phyloP scores from a whole-genome alignment of 2,113 vertebrate genomes.

The Passerina amoena region DNA sequence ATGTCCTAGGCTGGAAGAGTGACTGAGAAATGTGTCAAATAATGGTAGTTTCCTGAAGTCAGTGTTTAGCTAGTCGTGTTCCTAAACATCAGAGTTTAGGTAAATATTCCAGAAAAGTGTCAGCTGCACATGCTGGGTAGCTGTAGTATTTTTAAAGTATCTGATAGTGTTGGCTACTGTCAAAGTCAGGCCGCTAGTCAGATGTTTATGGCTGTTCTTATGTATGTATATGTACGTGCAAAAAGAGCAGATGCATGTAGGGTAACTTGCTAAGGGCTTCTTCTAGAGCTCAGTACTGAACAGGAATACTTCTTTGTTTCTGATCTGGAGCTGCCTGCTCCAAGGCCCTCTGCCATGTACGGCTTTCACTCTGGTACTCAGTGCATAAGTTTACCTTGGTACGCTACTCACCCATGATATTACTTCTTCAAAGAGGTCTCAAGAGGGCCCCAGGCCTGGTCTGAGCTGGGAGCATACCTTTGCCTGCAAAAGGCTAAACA shows the following conservation, averaged over 20 bases:
- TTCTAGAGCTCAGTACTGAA: rapidly evolving
- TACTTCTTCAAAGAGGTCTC: neutral
- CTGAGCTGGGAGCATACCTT: neutral
- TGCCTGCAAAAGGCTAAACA: neutral
- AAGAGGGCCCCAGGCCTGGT: neutral
- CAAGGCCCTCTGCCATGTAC: neutral
- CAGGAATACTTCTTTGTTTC: neutral
- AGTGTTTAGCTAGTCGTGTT: neutral
- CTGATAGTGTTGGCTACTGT: neutral
- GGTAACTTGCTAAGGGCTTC: neutral
- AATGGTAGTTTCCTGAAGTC: neutral
- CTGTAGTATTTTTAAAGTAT: neutral
- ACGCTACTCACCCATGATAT: neutral
- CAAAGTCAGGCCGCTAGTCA: neutral
- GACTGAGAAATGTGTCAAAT: neutral
- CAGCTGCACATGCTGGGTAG: neutral
- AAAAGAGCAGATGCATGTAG: neutral
- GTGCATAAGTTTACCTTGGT: neutral
- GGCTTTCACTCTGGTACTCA: neutral
- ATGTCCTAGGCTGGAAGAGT: neutral
- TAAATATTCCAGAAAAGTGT: neutral
- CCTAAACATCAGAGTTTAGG: neutral
- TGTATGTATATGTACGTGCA: rapidly evolving
- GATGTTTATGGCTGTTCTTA: neutral
- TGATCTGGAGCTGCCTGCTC: neutral